A percentile compares a stretch with the other conserved stretches of the same genome.
Conservation (phyloP, 2,113 vertebrate genomes). For the Percopsis transmontana region DNA sequence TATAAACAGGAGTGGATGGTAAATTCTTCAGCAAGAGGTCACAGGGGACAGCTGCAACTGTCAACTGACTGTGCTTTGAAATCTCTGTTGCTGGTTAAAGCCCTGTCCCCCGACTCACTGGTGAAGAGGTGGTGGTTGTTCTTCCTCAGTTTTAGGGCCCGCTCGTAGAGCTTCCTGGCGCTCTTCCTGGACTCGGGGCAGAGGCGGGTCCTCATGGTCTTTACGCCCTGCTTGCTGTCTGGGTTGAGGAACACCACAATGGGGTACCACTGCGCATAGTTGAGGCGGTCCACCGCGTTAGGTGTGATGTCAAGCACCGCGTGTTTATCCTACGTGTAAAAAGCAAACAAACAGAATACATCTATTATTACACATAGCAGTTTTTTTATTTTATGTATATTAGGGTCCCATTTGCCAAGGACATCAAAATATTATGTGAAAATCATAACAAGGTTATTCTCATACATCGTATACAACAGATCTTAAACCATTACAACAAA, state of each 20-base stretch:
- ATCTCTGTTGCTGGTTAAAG: neutral
- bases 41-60: conserved; percentile 7
- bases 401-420: too few species aligned
- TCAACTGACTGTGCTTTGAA: conserved; percentile 5
- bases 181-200: conserved; percentile 97
- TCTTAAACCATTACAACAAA: neutral
- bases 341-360: neutral
- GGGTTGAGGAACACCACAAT: conserved; percentile 98
- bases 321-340: conserved; percentile 87
- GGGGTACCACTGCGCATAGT: conserved; percentile 99
- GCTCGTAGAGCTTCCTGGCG: conserved; percentile 92
- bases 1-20: neutral
- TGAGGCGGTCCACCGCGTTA: conserved; percentile 97
- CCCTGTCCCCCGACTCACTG: conserved; percentile 78
- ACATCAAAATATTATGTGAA: neutral
- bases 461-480: neutral
- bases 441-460: neutral
- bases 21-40: conserved; percentile 11
- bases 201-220: conserved; percentile 93
- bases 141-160: conserved; percentile 95
- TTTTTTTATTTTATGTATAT: neutral
- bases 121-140: conserved; percentile 99
- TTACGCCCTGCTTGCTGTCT: conserved; percentile 96
- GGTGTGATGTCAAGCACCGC: conserved; percentile 97
- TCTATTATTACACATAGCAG: neutral